Evolutionary conservation across 92 coral and sea anemone genomes (phyloP), one percentile per base, ranked within the genome.

Genomic region (Nematostella vectensis): DNA sequence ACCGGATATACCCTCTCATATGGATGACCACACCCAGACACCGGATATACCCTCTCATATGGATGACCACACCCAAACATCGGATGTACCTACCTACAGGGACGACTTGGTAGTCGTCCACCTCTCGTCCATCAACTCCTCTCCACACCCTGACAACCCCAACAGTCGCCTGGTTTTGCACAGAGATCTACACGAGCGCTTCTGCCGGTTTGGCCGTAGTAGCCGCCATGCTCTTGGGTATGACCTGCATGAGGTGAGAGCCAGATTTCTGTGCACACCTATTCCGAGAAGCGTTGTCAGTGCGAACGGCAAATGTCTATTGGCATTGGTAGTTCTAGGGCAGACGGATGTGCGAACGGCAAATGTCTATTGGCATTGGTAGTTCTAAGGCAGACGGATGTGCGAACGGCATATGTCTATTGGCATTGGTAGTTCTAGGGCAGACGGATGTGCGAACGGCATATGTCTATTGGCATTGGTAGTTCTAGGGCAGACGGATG

Each of bases 121-220:
- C 50, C 63, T 82, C 12, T 79, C 94, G n/a, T 54, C 86, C 15
- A 80, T 71, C 2, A 26, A 55, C 15, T 75, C 83, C 15, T 75
- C 85, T 28, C 94, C 99, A 2, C 83, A 72, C n/a, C 96, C 95
- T 0, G 96, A 86, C 25, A 93, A 93, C 53, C 88, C 99, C 2
- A 71, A 74, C 59, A 62, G 88, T 6, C 78, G 96, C 25, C 61
- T 71, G 30, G 88, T 93, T 27, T 51, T 93, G 12, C 59, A 80
- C 47, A 74, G 68, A 42, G 74, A 75, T 25, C 47, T 82, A 21
- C 63, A 80, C 60, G 95, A 93, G 67, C 62, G 77, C 66, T 80
- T 79, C 37, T 67, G 69, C 22, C 76, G 69, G 52, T 86, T 86
- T 44, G 87, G 93, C n/a, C 84, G 94, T 39, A 62, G 80, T 48